Evolutionary conservation across 2,113 vertebrate genomes (phyloP), one percentile per base, ranked within the genome.

Genomic region (Chaetura pelagica): DNA sequence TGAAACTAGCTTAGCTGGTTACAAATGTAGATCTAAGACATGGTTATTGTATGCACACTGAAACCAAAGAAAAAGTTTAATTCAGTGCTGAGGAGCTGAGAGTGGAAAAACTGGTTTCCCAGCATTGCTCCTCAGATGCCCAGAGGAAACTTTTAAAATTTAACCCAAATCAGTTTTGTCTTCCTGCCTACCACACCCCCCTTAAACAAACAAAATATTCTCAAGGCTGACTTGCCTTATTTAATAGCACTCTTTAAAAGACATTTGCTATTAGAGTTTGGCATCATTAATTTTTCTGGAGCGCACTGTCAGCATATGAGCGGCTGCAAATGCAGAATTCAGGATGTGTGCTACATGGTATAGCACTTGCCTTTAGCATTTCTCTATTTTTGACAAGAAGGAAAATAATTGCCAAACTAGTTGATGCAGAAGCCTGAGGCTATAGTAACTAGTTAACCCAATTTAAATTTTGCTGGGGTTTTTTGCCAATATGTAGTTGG

Each of bases 341-440:
- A 12, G 19, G 51, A 63, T 26, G 49, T 49, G 87, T 44, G 59
- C 63, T 96, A 64, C 54, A 75, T 5, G 16, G 64, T 11, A 44
- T 14, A 71, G 88, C 76, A 15, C 29, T 74, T 44, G 67, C 89
- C 89, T 71, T 82, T 9, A 93, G 87, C 85, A 64, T 27, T 88
- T 80, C 73, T 78, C 74, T 34, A 15, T n/a, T 87, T 68, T 74
- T 85, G 78, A 80, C 63, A 80, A 83, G 72, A n/a, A 83, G 57
- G 51, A 87, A 92, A 87, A 34, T 73, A 96, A 94, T 94, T 87
- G 87, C 89, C 87, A 94, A 91, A 80, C 71, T 68, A 85, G 66
- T 59, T 94, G 74, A 73, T 83, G 67, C 51, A 91, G 51, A 42
- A 87, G 66, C 95, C 55, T 66, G 21, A 87, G 71, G 91, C 55